Conservation (phyloP, 2,113 vertebrate genomes). For the Trinectes maculatus region DNA sequence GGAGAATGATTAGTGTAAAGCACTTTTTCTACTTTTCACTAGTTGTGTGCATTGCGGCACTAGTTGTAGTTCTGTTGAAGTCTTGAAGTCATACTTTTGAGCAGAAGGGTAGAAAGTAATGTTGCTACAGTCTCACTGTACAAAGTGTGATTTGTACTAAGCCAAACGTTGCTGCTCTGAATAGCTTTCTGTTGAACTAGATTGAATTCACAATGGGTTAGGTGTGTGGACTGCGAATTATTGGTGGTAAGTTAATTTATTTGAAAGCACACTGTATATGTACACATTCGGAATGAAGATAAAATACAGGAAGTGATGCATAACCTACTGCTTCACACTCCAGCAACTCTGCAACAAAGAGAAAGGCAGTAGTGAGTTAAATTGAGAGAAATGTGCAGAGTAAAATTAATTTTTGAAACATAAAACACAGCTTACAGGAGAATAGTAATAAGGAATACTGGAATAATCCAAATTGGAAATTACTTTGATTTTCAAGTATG, state of each 20-base stretch:
- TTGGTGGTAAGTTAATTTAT: constrained; percentile 6
- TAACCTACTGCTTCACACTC: neutral
- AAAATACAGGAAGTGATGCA: neutral
- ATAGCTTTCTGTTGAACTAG: neutral
- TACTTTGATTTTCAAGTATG: neutral
- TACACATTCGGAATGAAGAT: constrained; percentile 21
- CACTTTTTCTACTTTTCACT: constrained; percentile 34
- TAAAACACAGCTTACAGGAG: neutral
- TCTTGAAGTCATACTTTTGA: constrained; percentile 14
- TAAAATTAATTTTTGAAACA: neutral
- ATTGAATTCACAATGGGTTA: constrained; percentile 22
- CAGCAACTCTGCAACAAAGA: neutral
- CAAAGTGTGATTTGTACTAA: neutral
- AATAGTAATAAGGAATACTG: constrained; percentile 1
- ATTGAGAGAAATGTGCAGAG: neutral
- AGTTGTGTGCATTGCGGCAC: neutral
- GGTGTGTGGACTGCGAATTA: constrained; percentile 16
- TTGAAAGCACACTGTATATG: constrained; percentile 2
- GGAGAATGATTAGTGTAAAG: constrained; percentile 30
- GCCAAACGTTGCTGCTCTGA: constrained; percentile 11
- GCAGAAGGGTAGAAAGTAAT: too few species aligned
- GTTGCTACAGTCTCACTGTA: neutral
- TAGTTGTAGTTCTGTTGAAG: neutral
- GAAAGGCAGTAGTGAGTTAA: constrained; percentile 11
- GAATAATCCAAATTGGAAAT: constrained; percentile 12